Evolutionary conservation across 2,113 vertebrate species (phyloP).

Genomic region (rat (Rattus norvegicus)): DNA sequence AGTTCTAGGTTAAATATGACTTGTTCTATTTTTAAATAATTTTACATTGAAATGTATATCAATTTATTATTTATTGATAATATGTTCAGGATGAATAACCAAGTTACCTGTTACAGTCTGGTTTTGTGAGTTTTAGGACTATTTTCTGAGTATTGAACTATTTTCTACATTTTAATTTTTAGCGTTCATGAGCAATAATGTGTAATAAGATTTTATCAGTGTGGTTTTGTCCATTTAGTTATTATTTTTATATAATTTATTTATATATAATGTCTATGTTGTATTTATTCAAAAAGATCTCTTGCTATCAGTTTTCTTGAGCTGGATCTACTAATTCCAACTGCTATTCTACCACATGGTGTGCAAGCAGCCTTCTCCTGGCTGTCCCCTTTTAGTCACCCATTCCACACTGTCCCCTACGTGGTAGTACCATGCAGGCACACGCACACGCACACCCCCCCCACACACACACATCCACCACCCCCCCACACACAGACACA

Average conservation of each 20-base stretch:
- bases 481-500: too few species aligned
- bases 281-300: too few species aligned
- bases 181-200: neutral
- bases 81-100: neutral
- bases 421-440: too few species aligned
- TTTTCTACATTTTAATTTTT: neutral
- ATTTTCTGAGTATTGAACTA: neutral
- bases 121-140: neutral
- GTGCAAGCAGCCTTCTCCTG: too few species aligned
- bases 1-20: neutral
- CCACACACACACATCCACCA: too few species aligned
- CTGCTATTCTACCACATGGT: too few species aligned
- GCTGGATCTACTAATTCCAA: too few species aligned
- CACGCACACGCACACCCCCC: too few species aligned
- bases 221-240: neutral
- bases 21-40: neutral
- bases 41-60: neutral
- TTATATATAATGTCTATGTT: neutral
- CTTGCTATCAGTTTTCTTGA: too few species aligned
- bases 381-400: too few species aligned
- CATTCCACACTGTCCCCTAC: too few species aligned
- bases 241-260: neutral
- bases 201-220: neutral
- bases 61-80: neutral
- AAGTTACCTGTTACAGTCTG: neutral